phyloP scores from a whole-genome alignment of 2,888 invertebrate species.

The Anodontia alba region DNA sequence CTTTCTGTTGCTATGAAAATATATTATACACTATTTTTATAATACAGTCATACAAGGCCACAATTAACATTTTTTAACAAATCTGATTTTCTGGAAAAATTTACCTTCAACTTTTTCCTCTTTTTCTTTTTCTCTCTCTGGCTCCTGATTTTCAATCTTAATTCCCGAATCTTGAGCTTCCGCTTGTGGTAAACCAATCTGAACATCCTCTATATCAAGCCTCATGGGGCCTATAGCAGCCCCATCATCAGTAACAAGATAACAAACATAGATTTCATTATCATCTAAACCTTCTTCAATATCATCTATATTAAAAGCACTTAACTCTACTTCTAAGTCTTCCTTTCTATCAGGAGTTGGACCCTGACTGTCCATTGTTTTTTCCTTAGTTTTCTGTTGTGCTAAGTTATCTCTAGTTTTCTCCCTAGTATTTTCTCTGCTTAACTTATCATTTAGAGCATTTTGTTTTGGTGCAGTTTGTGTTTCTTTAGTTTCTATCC shows the following conservation, averaged over 20 bases:
- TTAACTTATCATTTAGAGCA: background rate
- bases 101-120: background rate
- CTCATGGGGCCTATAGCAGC: constrained; percentile 77
- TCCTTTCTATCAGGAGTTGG: constrained; percentile 31
- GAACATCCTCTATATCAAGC: constrained; percentile 78
- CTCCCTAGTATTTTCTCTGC: constrained; percentile 33
- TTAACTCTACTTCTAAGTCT: background rate
- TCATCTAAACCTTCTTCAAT: constrained; percentile 68
- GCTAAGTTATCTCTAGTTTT: constrained; percentile 20
- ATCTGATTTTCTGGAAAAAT: too few species aligned
- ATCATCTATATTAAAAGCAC: constrained; percentile 61
- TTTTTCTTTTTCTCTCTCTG: background rate
- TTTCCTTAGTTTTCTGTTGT: constrained; percentile 25
- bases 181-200: constrained; percentile 63
- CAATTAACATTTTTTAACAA: too few species aligned
- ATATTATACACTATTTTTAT: too few species aligned
- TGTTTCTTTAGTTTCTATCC: background rate
- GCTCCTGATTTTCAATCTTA: background rate
- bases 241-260: constrained; percentile 76
- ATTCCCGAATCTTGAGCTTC: constrained; percentile 22
- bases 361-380: constrained; percentile 60
- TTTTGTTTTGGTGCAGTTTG: background rate
- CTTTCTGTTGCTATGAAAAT: too few species aligned
- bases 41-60: too few species aligned
- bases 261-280: constrained; percentile 75